Evolutionary conservation across 2,888 invertebrate species (phyloP).

Genomic region (Aproaerema taeniolella): DNA sequence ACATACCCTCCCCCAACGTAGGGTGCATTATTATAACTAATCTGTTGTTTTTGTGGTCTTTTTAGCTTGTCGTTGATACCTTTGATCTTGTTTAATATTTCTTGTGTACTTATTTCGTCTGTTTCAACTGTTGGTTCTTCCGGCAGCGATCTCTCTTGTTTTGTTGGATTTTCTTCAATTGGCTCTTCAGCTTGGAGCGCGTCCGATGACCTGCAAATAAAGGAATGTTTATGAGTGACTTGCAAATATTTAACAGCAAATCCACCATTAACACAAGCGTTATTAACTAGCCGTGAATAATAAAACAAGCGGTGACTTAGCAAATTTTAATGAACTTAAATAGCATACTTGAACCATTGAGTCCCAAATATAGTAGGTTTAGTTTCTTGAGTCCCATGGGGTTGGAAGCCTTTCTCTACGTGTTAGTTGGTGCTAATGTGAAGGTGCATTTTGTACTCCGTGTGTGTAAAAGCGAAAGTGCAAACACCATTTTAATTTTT

Average conservation of each 20-base stretch:
- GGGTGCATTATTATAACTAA: constrained; percentile 36
- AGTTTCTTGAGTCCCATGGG: constrained; percentile 17
- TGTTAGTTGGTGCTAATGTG: constrained; percentile 15
- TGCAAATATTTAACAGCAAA: constrained; percentile 7
- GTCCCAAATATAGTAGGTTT: constrained; percentile 21
- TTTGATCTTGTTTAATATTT: constrained; percentile 76
- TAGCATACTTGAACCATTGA: constrained; percentile 60
- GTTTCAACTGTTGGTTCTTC: constrained; percentile 27
- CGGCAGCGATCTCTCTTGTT: constrained; percentile 32
- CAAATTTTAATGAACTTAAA: constrained; percentile 39
- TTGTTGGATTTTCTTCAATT: neutral
- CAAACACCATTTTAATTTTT: constrained; percentile 1
- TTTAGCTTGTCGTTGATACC: constrained; percentile 66
- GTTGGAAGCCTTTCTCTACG: constrained; percentile 11
- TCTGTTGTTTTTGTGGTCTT: constrained; percentile 45
- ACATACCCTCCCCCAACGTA: constrained; percentile 39
- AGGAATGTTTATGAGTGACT: constrained; percentile 13
- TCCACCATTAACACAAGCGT: constrained; percentile 7
- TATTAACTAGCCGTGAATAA: constrained; percentile 20
- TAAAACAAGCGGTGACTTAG: constrained; percentile 32
- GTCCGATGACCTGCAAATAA: constrained; percentile 38
- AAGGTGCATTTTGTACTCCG: neutral
- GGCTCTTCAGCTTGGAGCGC: constrained; percentile 19
- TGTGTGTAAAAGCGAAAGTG: constrained; percentile 8
- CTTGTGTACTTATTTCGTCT: constrained; percentile 38